These are phyloP conservation scores for Papilio xuthus DNA, from an alignment of 1,140 invertebrate species.

Conservation along the genomic window DNA sequence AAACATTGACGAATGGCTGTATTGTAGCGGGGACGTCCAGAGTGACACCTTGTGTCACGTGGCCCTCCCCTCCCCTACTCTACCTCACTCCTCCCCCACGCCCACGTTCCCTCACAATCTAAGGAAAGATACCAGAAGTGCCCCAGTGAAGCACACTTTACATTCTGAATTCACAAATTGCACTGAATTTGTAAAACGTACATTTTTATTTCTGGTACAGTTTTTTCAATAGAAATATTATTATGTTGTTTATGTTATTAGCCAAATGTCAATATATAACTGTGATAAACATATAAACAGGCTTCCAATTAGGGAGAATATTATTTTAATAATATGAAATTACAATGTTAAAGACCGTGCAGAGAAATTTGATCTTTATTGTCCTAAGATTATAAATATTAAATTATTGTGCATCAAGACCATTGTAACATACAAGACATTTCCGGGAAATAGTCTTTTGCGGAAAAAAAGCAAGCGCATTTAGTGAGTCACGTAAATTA, in stretches of 20 bases:
- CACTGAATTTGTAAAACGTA: constrained; percentile 33
- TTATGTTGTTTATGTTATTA: neutral
- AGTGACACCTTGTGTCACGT: constrained; percentile 42
- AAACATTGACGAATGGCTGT: constrained; percentile 51
- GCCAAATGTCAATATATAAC: neutral
- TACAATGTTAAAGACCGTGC: too few relatives aligned
- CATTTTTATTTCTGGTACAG: constrained; percentile 10
- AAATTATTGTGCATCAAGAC: neutral
- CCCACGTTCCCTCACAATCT: constrained; percentile 26
- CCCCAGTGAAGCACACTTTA: constrained; percentile 35
- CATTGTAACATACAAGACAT: neutral
- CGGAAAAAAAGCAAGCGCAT: constrained; percentile 44
- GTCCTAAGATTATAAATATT: too few relatives aligned
- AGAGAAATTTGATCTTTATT: too few relatives aligned
- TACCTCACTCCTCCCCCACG: neutral
- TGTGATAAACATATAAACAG: too few relatives aligned
- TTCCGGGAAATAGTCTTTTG: constrained; percentile 29
- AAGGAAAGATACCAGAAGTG: constrained; percentile 39
- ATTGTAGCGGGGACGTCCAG: constrained; percentile 40
- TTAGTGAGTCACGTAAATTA: constrained; percentile 50
- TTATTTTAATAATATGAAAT: too few relatives aligned
- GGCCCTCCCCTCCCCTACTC: neutral
- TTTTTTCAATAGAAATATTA: neutral
- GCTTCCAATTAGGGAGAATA: too few relatives aligned
- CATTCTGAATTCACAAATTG: constrained; percentile 32